Base-by-base conservation (phyloP, 1,140 invertebrate species). In the Amyelois transitella region DNA sequence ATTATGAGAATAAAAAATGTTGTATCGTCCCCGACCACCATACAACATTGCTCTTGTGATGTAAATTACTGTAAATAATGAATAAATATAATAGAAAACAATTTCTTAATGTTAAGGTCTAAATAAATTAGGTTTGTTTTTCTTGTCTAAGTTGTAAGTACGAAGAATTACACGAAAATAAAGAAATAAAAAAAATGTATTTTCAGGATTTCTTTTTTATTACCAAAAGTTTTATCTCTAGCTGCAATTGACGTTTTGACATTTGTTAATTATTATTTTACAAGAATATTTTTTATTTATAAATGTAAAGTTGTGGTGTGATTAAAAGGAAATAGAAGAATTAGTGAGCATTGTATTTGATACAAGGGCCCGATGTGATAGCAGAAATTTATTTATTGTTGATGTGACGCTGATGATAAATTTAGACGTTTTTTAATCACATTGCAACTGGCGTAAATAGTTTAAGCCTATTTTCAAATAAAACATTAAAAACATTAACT, bases 61-160 rank as follows among this genome's bases (percentile, higher is more conserved):
- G 82, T 86, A 86, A 86, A 86, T 82, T 82, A 83, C 72, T 86
- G 82, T 86, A 86, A 77, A 81, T 83, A 81, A 69, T 66, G 65
- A 59, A 60, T 71, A 74, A 61, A 63, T 67, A 64, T 57, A 57
- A 69, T 69, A 65, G 56, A 62, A 55, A 49, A 58, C n/a, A n/a
- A 49, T 52, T 52, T 48, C 49, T 57, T 62, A 60, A 52, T 25
- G 53, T 72, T 84, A 79, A 82, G 76, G 55, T 74, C 58, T 62
- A 65, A 59, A 67, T 68, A 70, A 59, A 62, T 64, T 62, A 72
- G 58, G 55, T 54, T 70, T 69, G 65, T 66, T 70, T 64, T 66
- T 63, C 55, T 56, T 50, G 55, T 19, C 51, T 62, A 71, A 55
- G 62, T 64, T 71, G 58, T 68, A 64, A 64, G 60, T 66, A 66